Conservation (phyloP, 2,113 vertebrate species). For the Sturnus vulgaris region DNA sequence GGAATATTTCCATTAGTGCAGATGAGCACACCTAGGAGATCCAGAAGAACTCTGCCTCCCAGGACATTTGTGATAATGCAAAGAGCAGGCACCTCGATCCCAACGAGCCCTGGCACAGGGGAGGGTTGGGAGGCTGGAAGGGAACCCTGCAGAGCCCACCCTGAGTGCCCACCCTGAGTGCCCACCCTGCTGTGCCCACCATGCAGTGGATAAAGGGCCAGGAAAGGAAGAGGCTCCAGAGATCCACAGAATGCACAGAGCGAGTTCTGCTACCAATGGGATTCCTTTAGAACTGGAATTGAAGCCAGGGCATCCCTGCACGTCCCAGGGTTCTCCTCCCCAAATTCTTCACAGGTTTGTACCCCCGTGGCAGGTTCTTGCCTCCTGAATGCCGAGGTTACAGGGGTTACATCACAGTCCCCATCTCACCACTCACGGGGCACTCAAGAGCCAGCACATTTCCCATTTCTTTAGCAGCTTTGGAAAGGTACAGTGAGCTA, state of each 20-base stretch:
- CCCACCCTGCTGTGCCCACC: too few relatives aligned
- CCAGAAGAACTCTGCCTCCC: background rate
- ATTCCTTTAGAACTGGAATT: background rate
- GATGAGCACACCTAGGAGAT: background rate
- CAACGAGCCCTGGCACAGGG: background rate
- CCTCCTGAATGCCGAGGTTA: fast-evolving
- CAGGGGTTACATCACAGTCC: fast-evolving
- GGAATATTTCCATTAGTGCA: background rate
- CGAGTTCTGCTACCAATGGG: fast-evolving
- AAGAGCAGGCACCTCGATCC: fast-evolving
- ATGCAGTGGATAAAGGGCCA: too few relatives aligned
- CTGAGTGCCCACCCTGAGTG: background rate
- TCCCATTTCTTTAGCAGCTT: background rate
- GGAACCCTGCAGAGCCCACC: background rate
- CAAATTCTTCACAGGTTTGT: background rate
- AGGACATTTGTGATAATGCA: fast-evolving
- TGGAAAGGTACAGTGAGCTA: fast-evolving
- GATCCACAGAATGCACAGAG: fast-evolving
- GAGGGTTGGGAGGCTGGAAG: fast-evolving
- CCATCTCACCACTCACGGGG: fast-evolving
- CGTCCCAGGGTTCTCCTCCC: fast-evolving
- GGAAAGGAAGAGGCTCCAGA: fast-evolving
- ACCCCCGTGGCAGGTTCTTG: fast-evolving
- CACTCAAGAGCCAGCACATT: fast-evolving
- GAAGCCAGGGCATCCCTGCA: background rate